Conservation (phyloP, 2,113 vertebrate genomes). For the Falco punctatus region DNA sequence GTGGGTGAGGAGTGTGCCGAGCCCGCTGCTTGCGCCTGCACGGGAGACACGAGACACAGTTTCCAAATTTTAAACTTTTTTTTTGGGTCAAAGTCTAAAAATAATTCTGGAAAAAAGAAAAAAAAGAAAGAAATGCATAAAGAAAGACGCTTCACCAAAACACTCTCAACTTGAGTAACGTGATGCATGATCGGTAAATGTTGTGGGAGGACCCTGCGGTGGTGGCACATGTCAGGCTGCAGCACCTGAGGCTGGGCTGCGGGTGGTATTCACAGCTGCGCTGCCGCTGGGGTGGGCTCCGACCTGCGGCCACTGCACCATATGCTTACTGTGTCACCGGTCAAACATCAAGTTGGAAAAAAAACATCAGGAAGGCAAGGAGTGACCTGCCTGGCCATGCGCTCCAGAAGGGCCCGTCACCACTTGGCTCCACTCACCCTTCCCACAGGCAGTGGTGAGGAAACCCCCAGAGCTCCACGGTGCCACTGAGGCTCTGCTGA, state of each 20-base stretch:
- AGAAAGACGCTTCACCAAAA: neutral
- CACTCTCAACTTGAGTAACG: neutral
- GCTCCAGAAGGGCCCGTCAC: neutral
- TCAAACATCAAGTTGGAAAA: neutral
- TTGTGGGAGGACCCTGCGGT: neutral
- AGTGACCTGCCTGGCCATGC: fast-evolving
- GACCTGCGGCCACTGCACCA: fast-evolving
- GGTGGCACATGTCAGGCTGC: neutral
- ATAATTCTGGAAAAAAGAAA: neutral
- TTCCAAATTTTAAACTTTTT: neutral
- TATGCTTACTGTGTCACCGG: fast-evolving
- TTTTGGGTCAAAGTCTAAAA: neutral
- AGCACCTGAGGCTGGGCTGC: neutral
- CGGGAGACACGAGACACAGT: slow-evolving; percentile 8
- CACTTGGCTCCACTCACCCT: neutral
- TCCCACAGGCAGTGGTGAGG: neutral
- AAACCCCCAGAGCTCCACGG: neutral
- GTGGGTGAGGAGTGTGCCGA: slow-evolving; percentile 91
- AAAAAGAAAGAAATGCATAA: neutral
- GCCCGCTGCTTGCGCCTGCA: slow-evolving; percentile 84
- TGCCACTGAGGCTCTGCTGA: neutral
- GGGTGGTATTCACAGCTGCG: fast-evolving
- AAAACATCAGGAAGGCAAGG: neutral
- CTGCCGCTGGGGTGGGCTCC: neutral
- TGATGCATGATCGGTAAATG: neutral